Evolutionary conservation across 1,140 invertebrate species (phyloP).

Genomic region (Drosophila virilis): DNA sequence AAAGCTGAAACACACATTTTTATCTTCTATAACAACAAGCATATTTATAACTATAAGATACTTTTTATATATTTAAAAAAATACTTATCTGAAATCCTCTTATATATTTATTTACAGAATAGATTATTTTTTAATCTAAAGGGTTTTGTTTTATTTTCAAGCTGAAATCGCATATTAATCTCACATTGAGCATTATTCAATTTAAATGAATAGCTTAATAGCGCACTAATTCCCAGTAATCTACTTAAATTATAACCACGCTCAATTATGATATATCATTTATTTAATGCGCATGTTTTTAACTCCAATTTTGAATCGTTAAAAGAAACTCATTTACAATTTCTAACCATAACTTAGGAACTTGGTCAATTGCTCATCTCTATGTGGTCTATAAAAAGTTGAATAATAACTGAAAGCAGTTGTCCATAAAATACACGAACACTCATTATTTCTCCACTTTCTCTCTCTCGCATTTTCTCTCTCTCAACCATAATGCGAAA

Average conservation of each 20-base stretch:
- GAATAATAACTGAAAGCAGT: conserved; percentile 27
- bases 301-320: conserved; percentile 31
- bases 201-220: too few relatives aligned
- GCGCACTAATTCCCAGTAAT: too few relatives aligned
- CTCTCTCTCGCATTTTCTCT: conserved; percentile 26
- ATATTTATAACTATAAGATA: too few relatives aligned
- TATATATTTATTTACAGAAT: background rate
- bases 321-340: conserved; percentile 44
- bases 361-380: conserved; percentile 58
- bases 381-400: conserved; percentile 52
- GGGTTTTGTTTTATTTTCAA: background rate
- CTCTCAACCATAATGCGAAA: conserved; percentile 58
- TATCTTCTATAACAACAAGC: too few relatives aligned
- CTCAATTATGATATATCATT: conserved; percentile 20
- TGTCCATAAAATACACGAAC: conserved; percentile 53
- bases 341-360: conserved; percentile 51
- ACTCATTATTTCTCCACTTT: conserved; percentile 56
- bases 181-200: too few relatives aligned
- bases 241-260: too few relatives aligned
- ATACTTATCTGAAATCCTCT: too few relatives aligned
- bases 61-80: too few relatives aligned
- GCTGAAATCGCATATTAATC: too few relatives aligned
- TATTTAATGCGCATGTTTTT: conserved; percentile 61
- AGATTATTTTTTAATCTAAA: background rate
- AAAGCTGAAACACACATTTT: too few relatives aligned